Evolutionary conservation across 2,888 invertebrate species (phyloP).

Genomic region (Agriotes lineatus): DNA sequence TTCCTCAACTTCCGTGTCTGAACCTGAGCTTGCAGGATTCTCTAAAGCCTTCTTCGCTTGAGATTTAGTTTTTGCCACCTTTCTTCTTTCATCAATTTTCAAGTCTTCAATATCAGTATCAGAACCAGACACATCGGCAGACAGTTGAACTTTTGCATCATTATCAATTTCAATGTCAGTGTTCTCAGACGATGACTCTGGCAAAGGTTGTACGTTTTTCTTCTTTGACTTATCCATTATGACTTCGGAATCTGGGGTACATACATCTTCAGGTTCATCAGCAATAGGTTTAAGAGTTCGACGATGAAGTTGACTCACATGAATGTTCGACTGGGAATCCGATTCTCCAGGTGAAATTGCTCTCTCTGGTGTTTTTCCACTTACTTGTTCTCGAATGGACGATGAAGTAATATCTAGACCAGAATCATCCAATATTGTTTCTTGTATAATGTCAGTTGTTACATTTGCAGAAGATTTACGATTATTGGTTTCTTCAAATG

Average conservation of each 20-base stretch:
- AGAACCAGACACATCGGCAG: slow-evolving; percentile 44
- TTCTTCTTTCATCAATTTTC: not conserved
- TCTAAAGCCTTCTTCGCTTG: not conserved
- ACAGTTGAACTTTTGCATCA: slow-evolving; percentile 8
- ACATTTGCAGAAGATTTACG: not conserved
- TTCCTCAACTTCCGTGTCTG: too few relatives aligned
- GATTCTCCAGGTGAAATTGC: not conserved
- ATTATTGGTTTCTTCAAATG: not conserved
- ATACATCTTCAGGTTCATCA: not conserved
- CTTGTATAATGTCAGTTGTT: slow-evolving; percentile 7
- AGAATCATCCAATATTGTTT: slow-evolving; percentile 14
- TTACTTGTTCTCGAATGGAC: not conserved
- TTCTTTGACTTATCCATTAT: not conserved
- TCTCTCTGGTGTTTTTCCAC: not conserved
- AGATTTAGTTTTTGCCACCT: not conserved
- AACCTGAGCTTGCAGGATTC: not conserved
- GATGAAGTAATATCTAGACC: not conserved
- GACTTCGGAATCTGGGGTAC: not conserved
- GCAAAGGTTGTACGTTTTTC: not conserved
- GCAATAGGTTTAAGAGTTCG: not conserved
- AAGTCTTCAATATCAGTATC: slow-evolving; percentile 51
- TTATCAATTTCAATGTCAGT: not conserved
- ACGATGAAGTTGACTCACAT: slow-evolving; percentile 19
- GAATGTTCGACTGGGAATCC: slow-evolving; percentile 14
- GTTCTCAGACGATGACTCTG: not conserved